Conservation (phyloP, 2,797 vertebrate genomes). For the Ctenochaetus hawaiiensis region DNA sequence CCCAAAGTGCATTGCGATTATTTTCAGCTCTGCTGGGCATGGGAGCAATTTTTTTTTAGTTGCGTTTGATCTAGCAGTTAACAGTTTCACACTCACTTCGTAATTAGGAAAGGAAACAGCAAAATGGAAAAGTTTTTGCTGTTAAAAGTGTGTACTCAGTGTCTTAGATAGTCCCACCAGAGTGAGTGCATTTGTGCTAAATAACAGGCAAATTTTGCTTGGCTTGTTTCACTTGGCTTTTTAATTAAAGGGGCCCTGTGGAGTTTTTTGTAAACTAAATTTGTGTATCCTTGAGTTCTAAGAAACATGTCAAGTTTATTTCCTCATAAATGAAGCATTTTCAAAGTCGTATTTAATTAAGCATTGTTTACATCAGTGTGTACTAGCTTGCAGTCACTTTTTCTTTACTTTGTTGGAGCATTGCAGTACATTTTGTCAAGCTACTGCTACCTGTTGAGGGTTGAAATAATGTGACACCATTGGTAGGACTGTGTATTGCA, state of each 20-base stretch:
- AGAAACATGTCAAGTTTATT: background rate
- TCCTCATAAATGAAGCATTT: background rate
- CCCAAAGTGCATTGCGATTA: conserved; percentile 56
- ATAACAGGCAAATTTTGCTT: conserved; percentile 57
- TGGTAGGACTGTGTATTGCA: too few species aligned
- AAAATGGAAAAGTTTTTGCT: conserved; percentile 35
- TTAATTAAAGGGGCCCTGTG: conserved; percentile 37
- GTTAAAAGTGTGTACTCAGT: conserved; percentile 12
- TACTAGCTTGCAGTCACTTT: background rate
- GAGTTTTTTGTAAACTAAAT: conserved; percentile 12
- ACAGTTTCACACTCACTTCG: conserved; percentile 57
- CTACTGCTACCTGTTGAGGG: background rate
- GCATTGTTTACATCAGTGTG: background rate
- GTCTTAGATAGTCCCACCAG: conserved; percentile 35
- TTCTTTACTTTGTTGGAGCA: background rate
- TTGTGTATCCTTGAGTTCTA: background rate
- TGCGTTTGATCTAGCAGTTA: conserved; percentile 42
- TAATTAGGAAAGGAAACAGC: conserved; percentile 13
- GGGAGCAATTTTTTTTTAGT: conserved; percentile 50
- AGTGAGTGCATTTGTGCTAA: conserved; percentile 61
- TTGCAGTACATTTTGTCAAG: background rate
- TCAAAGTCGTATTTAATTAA: too few species aligned
- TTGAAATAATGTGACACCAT: background rate
- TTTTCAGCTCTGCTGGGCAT: conserved; percentile 71
- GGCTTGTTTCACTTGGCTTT: conserved; percentile 52